Base-by-base conservation (phyloP, 2,888 invertebrate species). In the Pristionchus arcanus region DNA sequence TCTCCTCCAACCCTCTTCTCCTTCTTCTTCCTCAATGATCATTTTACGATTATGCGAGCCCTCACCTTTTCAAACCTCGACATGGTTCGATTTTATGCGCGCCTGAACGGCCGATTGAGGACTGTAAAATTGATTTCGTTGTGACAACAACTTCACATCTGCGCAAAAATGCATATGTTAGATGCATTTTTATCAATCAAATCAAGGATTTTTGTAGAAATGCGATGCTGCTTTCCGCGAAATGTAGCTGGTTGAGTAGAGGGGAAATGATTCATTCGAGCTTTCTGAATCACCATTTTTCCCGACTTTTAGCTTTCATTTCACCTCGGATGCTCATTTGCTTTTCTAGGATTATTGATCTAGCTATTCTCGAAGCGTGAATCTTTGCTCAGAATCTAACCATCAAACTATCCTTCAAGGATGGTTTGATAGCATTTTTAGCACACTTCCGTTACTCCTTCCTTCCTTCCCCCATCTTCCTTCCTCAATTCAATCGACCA, bases 1-100 rank as follows among this genome's bases (percentile, higher is more conserved):
- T 13, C 42, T 49, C 42, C 74, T 74, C 74, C n/a, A 21, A 42
- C 42, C 11, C 34, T n/a, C n/a, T n/a, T n/a, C 37, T 28, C 42
- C 74, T 77, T 42, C 28, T 81, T n/a, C 81, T 49, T 74, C 49
- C 81, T 81, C 81, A 28, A 42, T 81, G 81, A 81, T 53, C 81
- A 81, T 81, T 81, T 81, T 81, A 81, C 81, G 81, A 81, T 81
- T 81, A 37, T 34, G 25, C 63, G 74, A 21, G 74, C 37, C 74
- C 74, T 25, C 74, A 74, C 74, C 37, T 21, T 74, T 74, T 37
- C 37, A 34, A 37, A 31, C 34, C 34, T 25, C 25, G 15, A 7
- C 59, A 5, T 19, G 59, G 59, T 5, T 19, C 15, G 19, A 59
- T 59, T 59, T 59, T 59, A 21, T 59, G 25, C 25, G 59, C 21